Percentiles rank a stretch among this genome's conserved stretches.
Conservation (phyloP, 1,140 invertebrate species). For the Gerris buenoi region DNA sequence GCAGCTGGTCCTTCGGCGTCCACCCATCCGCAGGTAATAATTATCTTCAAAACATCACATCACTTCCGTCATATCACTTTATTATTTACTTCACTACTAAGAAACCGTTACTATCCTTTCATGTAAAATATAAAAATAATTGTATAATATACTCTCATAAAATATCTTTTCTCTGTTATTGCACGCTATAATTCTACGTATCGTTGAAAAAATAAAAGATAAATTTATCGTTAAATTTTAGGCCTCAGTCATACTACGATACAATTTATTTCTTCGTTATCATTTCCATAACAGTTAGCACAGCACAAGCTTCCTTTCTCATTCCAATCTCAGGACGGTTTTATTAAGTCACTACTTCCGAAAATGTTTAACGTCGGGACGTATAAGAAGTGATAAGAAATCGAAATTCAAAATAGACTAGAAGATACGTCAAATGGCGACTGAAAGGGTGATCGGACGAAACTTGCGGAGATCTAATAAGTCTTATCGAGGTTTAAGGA, state of each 20-base stretch:
- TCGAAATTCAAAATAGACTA: too few relatives aligned
- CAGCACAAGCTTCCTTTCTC: too few relatives aligned
- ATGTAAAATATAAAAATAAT: constrained; percentile 8
- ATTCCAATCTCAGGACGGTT: not conserved
- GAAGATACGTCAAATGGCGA: too few relatives aligned
- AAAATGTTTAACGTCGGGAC: too few relatives aligned
- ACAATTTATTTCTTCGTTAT: not conserved
- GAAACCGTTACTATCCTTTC: not conserved
- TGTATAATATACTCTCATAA: too few relatives aligned
- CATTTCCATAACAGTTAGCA: not conserved
- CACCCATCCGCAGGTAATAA: constrained; percentile 2
- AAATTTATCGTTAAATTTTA: not conserved
- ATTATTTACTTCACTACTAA: not conserved
- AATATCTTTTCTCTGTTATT: too few relatives aligned
- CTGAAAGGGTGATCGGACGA: too few relatives aligned
- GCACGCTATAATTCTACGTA: not conserved
- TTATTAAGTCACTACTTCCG: not conserved
- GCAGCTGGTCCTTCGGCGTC: not conserved
- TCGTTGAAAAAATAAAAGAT: not conserved
- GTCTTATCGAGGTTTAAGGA: too few relatives aligned
- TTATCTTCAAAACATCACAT: constrained; percentile 6
- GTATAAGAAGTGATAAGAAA: too few relatives aligned
- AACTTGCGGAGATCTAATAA: too few relatives aligned
- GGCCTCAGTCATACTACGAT: not conserved
- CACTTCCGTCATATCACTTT: not conserved